Conservation (phyloP, 2,113 vertebrate species). For the Macquaria australasica region DNA sequence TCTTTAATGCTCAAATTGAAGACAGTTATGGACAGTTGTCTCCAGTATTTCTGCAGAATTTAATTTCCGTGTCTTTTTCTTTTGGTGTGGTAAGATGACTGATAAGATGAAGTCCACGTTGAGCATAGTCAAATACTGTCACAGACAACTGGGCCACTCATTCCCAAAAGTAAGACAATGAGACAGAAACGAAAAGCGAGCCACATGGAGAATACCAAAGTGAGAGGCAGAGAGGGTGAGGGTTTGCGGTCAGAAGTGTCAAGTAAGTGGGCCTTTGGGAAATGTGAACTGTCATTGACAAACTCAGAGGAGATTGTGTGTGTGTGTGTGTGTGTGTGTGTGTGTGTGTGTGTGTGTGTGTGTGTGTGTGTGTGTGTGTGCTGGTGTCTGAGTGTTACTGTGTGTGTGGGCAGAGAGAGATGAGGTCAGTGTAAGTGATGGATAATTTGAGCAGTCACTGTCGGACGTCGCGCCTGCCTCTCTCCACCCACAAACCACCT, state of each 20-base stretch:
- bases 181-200: constrained; percentile 14
- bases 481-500: constrained; percentile 76
- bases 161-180: constrained; percentile 18
- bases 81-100: not conserved
- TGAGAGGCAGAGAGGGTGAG: constrained; percentile 26
- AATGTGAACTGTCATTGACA: constrained; percentile 48
- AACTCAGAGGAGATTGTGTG: constrained; percentile 31
- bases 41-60: not conserved
- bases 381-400: not conserved
- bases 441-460: constrained; percentile 74
- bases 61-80: not conserved
- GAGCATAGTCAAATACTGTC: constrained; percentile 22
- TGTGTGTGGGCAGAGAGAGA: constrained; percentile 47
- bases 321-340: constrained; percentile 30
- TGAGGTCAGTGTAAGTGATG: constrained; percentile 67
- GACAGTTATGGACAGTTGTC: not conserved
- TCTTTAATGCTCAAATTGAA: not conserved
- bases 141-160: not conserved
- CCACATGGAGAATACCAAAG: not conserved
- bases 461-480: constrained; percentile 51
- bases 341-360: constrained; percentile 31
- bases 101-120: not conserved
- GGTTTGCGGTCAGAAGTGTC: constrained; percentile 51
- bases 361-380: constrained; percentile 25
- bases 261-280: constrained; percentile 63